Conservation (phyloP, 2,113 vertebrate genomes). For the Anoplopoma fimbria region DNA sequence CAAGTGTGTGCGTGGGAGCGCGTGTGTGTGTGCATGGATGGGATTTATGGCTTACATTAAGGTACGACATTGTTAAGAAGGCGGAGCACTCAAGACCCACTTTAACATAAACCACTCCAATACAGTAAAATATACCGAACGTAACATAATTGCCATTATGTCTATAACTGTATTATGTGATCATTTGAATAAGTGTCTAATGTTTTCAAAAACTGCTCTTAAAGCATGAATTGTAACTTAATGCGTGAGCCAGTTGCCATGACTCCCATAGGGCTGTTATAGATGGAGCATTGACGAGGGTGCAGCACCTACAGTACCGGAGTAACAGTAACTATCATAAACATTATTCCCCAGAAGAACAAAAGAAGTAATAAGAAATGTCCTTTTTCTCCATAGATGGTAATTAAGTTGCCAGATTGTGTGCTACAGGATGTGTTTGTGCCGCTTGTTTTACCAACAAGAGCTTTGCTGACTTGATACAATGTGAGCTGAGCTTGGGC, state of each 20-base stretch:
- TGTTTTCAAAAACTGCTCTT: neutral
- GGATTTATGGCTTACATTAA: neutral
- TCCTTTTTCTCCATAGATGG: neutral
- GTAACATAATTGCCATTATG: neutral
- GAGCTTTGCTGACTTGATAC: neutral
- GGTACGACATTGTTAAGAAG: neutral
- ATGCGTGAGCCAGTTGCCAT: neutral
- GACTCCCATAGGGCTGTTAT: neutral
- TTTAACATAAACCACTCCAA: neutral
- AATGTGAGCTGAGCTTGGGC: neutral
- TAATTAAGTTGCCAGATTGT: neutral
- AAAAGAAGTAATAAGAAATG: neutral
- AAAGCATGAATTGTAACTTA: neutral
- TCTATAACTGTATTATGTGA: neutral
- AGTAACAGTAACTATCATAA: neutral
- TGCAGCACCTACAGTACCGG: neutral
- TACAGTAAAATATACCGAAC: neutral
- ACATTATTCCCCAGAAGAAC: neutral
- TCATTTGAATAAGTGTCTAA: neutral
- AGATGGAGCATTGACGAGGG: neutral
- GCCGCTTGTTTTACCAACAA: neutral
- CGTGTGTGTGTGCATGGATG: neutral
- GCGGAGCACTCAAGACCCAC: neutral
- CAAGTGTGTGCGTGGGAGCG: neutral
- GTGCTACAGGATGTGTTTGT: neutral